Base-by-base conservation (phyloP, 2,797 vertebrate genomes). In the Neomorphus geoffroyi region DNA sequence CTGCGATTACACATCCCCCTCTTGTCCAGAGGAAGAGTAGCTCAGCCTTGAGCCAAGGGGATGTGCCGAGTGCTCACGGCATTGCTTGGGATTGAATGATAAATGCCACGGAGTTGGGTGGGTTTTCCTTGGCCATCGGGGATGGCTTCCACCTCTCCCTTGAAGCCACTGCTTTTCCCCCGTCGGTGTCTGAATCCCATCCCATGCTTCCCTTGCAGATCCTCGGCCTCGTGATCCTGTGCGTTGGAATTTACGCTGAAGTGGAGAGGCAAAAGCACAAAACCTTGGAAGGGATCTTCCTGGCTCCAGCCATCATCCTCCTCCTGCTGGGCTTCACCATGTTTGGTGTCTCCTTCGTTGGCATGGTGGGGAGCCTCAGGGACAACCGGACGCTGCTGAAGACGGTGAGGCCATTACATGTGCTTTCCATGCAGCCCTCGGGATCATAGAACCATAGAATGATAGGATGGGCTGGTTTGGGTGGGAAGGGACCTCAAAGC, bases 291-390 rank as follows among this genome's bases (percentile, higher is more conserved):
- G 99, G 98, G 8, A 97, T 99, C 62, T 99, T 99, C 95, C 97
- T 99, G 88, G 99, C 99, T 41, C 99, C 99, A 0, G 99, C 99
- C 2, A 96, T 99, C 95, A 97, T 99, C 56, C 98, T 99, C 43
- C 98, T 99, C 79, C 98, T 99, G 78, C 97, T 99, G 95, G 99
- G 99, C 18, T 90, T 98, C 67, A 98, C 98, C 77, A 99, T 99
- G 98, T 99, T 99, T 48, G 97, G 97, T 0, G 98, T 99, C 88
- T 99, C 99, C 2, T 97, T 99, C 43, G 97, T 99, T 32, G 99
- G 99, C 46, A 98, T 98, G 98, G 97, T 99, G 8, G 99, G 99
- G n/a, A 99, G 98, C 57, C 98, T 99, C 39, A 94, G 99, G 74
- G 99, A 99, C 98, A 99, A 99, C 97, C 98, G 98, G 86, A 97